phyloP scores from a whole-genome alignment of 2,113 vertebrate genomes.

The Rhegmatorhina hoffmannsi region DNA sequence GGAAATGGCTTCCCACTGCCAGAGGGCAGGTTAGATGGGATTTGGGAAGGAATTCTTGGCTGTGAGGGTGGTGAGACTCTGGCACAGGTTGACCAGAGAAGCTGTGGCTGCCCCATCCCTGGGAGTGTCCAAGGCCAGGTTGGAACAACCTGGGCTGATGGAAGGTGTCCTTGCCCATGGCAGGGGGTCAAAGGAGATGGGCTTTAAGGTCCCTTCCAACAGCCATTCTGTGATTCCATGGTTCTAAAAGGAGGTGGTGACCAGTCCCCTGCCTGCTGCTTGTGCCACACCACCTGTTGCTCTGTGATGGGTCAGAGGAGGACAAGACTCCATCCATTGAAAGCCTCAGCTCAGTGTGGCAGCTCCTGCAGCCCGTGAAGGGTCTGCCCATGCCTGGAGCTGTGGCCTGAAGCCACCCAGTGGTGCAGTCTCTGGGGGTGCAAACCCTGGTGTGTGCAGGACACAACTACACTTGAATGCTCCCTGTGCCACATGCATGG shows the following conservation, averaged over 20 bases:
- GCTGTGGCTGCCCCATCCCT: not conserved
- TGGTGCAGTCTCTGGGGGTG: too few species aligned
- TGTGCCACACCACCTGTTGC: accelerated
- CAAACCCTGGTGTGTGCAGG: not conserved
- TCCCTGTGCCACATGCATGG: not conserved
- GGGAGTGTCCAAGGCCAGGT: not conserved
- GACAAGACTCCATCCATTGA: not conserved
- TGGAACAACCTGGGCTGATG: not conserved
- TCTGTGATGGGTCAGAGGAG: accelerated
- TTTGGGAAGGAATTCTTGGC: not conserved
- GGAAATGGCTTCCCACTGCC: not conserved
- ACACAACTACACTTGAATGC: accelerated
- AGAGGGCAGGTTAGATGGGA: not conserved
- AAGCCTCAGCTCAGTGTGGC: not conserved
- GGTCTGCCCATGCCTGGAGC: not conserved
- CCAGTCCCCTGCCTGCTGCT: not conserved
- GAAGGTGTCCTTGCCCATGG: not conserved
- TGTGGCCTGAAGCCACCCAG: not conserved
- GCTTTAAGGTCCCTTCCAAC: not conserved
- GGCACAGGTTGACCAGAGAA: not conserved
- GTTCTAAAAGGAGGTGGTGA: not conserved
- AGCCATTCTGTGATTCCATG: too few species aligned
- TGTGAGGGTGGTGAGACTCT: accelerated
- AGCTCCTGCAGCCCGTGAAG: too few species aligned
- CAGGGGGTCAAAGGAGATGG: not conserved